Evolutionary conservation across 2,113 vertebrate species (phyloP).

Genomic region (Redunca redunca): DNA sequence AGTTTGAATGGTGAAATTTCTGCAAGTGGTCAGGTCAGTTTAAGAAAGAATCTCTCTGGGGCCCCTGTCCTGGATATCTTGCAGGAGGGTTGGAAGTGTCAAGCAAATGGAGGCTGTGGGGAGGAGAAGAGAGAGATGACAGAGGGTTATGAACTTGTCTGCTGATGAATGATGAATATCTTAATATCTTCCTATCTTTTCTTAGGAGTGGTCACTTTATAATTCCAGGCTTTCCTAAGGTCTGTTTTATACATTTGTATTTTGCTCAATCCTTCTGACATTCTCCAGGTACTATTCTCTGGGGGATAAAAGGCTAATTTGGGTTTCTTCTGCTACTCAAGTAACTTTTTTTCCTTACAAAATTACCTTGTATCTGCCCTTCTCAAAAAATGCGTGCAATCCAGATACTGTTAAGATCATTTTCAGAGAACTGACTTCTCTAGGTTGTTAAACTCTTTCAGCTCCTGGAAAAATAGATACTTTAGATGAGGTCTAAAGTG

Average conservation of each 20-base stretch:
- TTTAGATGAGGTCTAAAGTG: constrained; percentile 39
- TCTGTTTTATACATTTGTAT: background rate
- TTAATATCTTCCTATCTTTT: background rate
- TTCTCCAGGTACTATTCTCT: background rate
- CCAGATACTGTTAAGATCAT: background rate
- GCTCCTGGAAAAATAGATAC: constrained; percentile 47
- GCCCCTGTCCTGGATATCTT: background rate
- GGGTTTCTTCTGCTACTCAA: constrained; percentile 25
- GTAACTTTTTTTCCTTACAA: background rate
- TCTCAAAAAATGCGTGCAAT: background rate
- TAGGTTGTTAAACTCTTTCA: constrained; percentile 32
- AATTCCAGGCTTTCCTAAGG: background rate
- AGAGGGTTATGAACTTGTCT: background rate
- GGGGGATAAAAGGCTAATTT: constrained; percentile 9
- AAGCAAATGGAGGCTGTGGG: rapidly evolving
- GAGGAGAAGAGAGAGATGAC: background rate
- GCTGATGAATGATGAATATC: background rate
- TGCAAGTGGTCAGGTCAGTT: background rate
- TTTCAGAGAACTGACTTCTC: constrained; percentile 21
- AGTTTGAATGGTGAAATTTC: background rate
- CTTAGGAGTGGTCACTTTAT: background rate
- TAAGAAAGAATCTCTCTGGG: background rate
- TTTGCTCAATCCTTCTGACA: background rate
- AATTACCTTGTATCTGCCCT: constrained; percentile 32
- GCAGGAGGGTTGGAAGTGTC: no score